A percentile compares a stretch with the other conserved stretches of the same genome.
These are phyloP conservation scores for Sander lucioperca DNA, from an alignment of 2,113 vertebrate genomes.

Conservation along the genomic window DNA sequence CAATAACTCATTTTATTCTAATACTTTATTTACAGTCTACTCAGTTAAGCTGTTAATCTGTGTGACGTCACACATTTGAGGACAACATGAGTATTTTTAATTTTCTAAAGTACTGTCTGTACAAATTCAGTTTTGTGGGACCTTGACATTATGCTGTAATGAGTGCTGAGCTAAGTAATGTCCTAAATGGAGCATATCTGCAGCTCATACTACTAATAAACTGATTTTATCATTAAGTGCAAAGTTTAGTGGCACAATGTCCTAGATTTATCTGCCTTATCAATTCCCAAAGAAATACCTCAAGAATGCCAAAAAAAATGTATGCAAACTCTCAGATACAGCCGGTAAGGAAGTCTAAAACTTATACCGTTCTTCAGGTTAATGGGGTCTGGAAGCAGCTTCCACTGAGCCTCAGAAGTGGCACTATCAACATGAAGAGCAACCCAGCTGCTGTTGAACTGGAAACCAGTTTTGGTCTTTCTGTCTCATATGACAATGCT, in stretches of 20 bases:
- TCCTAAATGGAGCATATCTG: not conserved
- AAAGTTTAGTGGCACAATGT: slow-evolving; percentile 16
- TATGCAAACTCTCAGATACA: slow-evolving; percentile 3
- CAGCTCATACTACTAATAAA: slow-evolving; percentile 32
- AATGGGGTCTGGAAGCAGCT: slow-evolving; percentile 84
- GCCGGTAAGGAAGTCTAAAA: not conserved
- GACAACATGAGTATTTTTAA: slow-evolving; percentile 1
- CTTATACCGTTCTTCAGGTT: slow-evolving; percentile 78
- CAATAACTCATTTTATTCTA: not conserved
- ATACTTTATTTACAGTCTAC: not conserved
- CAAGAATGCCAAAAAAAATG: not conserved
- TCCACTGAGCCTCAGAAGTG: slow-evolving; percentile 76
- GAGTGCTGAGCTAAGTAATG: not conserved
- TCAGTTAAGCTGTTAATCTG: not conserved
- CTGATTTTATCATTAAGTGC: slow-evolving; percentile 15
- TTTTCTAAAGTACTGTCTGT: not conserved
- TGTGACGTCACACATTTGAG: not conserved
- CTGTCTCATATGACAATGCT: slow-evolving; percentile 80
- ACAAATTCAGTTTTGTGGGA: slow-evolving; percentile 1
- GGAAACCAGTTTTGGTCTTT: slow-evolving; percentile 81
- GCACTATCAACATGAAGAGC: slow-evolving; percentile 72
- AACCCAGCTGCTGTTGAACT: slow-evolving; percentile 80
- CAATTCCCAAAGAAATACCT: not conserved
- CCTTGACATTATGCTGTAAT: slow-evolving; percentile 15
- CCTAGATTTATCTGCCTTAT: slow-evolving; percentile 30